A percentile compares a stretch with the other conserved stretches of the same genome.
Evolutionary conservation across 1,140 invertebrate species (phyloP).

Genomic region (Anadara kagoshimensis): DNA sequence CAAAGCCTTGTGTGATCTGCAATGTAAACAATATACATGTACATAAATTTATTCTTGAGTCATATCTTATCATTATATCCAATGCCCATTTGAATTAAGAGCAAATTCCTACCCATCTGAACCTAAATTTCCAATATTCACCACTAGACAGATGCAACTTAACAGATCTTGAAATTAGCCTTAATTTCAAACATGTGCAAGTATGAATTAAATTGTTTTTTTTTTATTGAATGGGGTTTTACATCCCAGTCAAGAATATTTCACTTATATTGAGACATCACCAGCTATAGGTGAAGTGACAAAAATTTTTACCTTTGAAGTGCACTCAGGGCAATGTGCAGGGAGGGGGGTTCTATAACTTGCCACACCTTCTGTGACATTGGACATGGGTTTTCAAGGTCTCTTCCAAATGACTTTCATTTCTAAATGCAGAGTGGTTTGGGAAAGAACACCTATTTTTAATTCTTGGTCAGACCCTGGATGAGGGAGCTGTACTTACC

Average conservation of each 20-base stretch:
- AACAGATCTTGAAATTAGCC: neutral
- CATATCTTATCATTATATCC: neutral
- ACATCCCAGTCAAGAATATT: neutral
- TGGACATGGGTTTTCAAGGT: neutral
- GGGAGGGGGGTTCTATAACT: too few species aligned
- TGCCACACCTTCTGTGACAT: too few species aligned
- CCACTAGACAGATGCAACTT: too few species aligned
- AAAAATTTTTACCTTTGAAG: too few species aligned
- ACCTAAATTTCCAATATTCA: too few species aligned
- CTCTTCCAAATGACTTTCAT: neutral
- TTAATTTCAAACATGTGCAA: neutral
- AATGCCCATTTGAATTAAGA: neutral
- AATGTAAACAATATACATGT: conserved; percentile 52
- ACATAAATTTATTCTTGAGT: neutral
- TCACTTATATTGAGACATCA: too few species aligned
- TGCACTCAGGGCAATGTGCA: too few species aligned
- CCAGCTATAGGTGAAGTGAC: too few species aligned
- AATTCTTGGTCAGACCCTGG: neutral
- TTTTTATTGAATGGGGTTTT: neutral
- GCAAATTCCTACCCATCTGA: neutral
- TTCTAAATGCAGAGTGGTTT: too few species aligned
- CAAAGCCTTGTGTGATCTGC: conserved; percentile 91
- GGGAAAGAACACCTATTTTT: too few species aligned
- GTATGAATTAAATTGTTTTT: neutral
- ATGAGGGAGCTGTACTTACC: neutral